phyloP scores from a whole-genome alignment of 2,113 vertebrate species.

The Salminus brasiliensis region DNA sequence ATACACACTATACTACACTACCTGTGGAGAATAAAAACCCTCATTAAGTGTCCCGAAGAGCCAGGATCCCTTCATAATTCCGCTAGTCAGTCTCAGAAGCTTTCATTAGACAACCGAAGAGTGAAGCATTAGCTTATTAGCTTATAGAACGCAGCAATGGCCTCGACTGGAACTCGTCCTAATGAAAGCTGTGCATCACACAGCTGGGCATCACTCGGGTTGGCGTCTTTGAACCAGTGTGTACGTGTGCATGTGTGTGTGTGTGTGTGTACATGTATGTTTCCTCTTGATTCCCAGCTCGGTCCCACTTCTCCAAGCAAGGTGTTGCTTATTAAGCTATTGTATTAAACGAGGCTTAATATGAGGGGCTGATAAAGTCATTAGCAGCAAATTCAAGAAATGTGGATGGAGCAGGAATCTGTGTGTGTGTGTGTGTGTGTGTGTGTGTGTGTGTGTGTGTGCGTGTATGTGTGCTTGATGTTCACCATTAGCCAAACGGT shows the following conservation, averaged over 20 bases:
- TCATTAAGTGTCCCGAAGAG: neutral
- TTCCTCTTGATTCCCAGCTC: constrained; percentile 1
- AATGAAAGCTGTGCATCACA: constrained; percentile 40
- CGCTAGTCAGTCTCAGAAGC: neutral
- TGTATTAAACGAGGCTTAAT: constrained; percentile 2
- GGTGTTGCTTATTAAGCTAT: constrained; percentile 15
- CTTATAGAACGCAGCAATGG: neutral
- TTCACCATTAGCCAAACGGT: neutral
- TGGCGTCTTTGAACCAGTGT: constrained; percentile 1
- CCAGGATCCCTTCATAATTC: neutral
- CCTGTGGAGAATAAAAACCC: constrained; percentile 32
- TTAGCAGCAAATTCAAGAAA: neutral
- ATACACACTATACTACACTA: neutral
- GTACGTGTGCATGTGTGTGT: neutral
- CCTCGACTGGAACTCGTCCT: constrained; percentile 6
- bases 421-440: constrained; percentile 10
- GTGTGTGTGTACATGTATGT: constrained; percentile 1
- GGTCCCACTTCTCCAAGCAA: neutral
- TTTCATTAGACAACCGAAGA: neutral
- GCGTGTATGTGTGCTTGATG: constrained; percentile 3
- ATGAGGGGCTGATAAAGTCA: constrained; percentile 30
- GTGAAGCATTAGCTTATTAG: constrained; percentile 26
- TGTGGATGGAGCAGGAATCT: neutral
- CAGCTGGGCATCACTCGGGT: constrained; percentile 11
- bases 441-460: no score